These are phyloP conservation scores for Cephus sareptanus DNA, from an alignment of 2,888 invertebrate genomes.

Conservation along the genomic window DNA sequence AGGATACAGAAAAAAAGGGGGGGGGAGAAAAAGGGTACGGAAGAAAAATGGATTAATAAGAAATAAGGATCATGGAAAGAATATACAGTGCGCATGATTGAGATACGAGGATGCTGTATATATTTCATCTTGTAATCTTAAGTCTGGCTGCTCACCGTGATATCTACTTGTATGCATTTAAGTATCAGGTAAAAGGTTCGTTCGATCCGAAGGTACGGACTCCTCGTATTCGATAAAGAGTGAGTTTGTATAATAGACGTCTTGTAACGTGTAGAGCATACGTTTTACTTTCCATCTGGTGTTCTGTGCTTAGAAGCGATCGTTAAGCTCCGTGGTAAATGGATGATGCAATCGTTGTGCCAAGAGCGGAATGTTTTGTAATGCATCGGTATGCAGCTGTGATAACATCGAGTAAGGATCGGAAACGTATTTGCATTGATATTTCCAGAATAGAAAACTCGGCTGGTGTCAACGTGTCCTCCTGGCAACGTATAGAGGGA, in stretches of 20 bases:
- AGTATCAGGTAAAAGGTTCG: neutral
- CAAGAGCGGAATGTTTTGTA: slow-evolving; percentile 9
- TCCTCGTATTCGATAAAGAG: neutral
- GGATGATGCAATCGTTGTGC: slow-evolving; percentile 7
- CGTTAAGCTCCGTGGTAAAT: neutral
- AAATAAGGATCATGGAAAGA: neutral
- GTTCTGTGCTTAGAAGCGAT: neutral
- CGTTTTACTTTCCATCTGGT: neutral
- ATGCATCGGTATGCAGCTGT: slow-evolving; percentile 10
- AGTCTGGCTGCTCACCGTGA: neutral
- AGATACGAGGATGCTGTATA: neutral
- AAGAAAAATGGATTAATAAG: neutral
- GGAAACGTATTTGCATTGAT: neutral
- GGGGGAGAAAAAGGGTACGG: neutral
- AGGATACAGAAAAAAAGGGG: neutral
- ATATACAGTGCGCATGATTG: neutral
- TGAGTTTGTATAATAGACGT: neutral
- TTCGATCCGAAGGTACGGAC: neutral
- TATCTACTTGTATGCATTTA: neutral
- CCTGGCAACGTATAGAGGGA: neutral
- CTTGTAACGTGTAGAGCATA: neutral
- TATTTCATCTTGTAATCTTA: neutral
- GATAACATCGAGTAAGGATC: slow-evolving; percentile 11
- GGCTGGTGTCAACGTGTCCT: neutral
- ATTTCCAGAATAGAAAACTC: neutral